A percentile compares a stretch with the other conserved stretches of the same genome.
phyloP scores from a whole-genome alignment of 2,888 invertebrate genomes.

The Tipula helvola region DNA sequence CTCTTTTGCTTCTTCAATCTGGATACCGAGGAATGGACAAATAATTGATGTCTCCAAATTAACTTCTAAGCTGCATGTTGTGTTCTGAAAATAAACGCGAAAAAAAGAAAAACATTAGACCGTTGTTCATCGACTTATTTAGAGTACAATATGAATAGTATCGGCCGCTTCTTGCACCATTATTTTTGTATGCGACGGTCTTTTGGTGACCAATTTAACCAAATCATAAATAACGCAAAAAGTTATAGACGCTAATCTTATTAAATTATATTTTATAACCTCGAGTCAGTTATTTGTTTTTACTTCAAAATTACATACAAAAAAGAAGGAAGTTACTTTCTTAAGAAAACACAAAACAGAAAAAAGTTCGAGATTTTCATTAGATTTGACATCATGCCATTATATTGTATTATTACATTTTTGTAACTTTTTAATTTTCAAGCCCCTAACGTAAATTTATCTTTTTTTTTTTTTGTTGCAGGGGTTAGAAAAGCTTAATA shows the following conservation, averaged over 20 bases:
- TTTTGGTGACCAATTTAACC: too few relatives aligned
- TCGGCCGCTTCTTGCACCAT: too few relatives aligned
- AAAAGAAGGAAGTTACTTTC: neutral
- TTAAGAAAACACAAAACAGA: neutral
- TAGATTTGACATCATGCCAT: neutral
- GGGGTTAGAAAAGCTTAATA: neutral
- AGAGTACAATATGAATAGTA: too few relatives aligned
- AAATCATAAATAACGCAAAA: too few relatives aligned
- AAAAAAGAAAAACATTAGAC: neutral
- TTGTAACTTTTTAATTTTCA: neutral
- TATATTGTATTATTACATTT: neutral
- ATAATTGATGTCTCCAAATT: neutral
- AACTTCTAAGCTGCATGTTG: conserved; percentile 1
- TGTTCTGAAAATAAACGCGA: neutral
- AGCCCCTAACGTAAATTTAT: neutral
- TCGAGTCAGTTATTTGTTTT: neutral
- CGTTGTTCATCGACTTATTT: too few relatives aligned
- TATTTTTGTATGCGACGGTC: too few relatives aligned
- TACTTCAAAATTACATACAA: neutral
- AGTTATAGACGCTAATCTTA: neutral
- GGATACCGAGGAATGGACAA: neutral
- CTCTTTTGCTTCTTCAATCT: neutral
- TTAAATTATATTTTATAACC: neutral
- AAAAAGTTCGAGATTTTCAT: neutral
- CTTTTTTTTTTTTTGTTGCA: neutral